Conservation (phyloP, 2,797 vertebrate species). For the Clarias laeviceps region DNA sequence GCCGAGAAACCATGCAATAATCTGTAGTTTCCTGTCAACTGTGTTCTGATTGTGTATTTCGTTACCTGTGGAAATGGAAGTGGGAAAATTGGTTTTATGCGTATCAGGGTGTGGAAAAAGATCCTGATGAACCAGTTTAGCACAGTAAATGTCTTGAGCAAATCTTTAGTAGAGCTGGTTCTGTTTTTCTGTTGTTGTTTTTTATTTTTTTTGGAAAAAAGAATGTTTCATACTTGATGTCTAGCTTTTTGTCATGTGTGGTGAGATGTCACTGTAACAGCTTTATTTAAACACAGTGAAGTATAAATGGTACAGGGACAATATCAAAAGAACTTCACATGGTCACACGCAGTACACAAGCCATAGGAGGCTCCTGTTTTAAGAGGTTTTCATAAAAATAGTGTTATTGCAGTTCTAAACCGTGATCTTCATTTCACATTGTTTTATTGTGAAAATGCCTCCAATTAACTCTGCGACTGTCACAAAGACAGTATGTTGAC, state of each 20-base stretch:
- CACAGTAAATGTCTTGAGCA: not conserved
- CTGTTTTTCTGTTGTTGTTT: not conserved
- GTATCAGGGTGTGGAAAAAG: constrained; percentile 12
- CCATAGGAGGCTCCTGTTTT: not conserved
- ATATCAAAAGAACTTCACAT: not conserved
- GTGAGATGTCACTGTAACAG: not conserved
- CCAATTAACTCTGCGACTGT: not conserved
- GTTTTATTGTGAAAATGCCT: not conserved
- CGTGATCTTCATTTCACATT: not conserved
- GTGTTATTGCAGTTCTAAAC: not conserved
- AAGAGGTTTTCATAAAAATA: not conserved
- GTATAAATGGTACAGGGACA: not conserved
- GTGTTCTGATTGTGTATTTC: constrained; percentile 10
- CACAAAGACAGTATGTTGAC: not conserved
- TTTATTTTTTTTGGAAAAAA: not conserved
- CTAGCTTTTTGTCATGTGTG: not conserved
- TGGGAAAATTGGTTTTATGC: constrained; percentile 11
- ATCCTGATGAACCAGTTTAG: constrained; percentile 1
- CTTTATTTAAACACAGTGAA: not conserved
- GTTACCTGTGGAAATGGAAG: constrained; percentile 12
- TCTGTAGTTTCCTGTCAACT: not conserved
- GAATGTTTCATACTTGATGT: not conserved
- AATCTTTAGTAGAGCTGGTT: not conserved
- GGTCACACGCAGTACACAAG: not conserved
- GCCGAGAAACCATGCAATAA: not conserved